A percentile compares a stretch with the other conserved stretches of the same genome.
These are phyloP conservation scores for Pelecanoides urinatrix DNA, from an alignment of 2,113 vertebrate genomes.

Conservation along the genomic window DNA sequence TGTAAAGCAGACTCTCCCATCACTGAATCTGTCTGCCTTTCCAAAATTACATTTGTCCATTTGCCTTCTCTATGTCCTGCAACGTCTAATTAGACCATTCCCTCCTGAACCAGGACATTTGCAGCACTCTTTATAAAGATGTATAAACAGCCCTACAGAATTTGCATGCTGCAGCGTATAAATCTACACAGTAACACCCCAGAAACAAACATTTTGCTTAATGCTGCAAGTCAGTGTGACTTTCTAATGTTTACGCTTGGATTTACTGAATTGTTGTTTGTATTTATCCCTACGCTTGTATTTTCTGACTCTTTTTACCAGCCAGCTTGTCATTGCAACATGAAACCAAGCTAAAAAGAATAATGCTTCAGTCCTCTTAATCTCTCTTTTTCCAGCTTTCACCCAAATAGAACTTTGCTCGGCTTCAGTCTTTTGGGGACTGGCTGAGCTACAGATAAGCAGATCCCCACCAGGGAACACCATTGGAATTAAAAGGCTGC, in stretches of 20 bases:
- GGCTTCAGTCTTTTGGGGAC: not conserved
- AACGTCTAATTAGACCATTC: not conserved
- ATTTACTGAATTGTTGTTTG: not conserved
- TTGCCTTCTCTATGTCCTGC: not conserved
- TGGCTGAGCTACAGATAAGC: constrained; percentile 11
- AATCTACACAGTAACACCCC: not conserved
- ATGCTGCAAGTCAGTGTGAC: not conserved
- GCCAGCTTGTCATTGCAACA: not conserved
- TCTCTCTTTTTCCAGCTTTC: constrained; percentile 18
- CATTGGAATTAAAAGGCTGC: not conserved
- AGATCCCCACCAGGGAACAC: not conserved
- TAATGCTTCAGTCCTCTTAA: not conserved
- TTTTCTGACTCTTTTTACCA: not conserved
- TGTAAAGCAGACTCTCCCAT: not conserved
- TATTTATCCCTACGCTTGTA: not conserved
- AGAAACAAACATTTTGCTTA: not conserved
- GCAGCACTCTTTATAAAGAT: not conserved
- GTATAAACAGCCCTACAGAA: not conserved
- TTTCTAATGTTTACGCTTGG: not conserved
- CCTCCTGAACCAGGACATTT: not conserved
- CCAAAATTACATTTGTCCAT: not conserved
- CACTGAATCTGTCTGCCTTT: fast-evolving
- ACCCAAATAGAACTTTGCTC: not conserved
- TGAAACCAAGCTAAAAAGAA: not conserved
- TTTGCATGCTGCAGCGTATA: not conserved